These are phyloP conservation scores for Mnemiopsis leidyi DNA, from an alignment of 37 sponge, comb jelly and placozoan species.

Conservation along the genomic window DNA sequence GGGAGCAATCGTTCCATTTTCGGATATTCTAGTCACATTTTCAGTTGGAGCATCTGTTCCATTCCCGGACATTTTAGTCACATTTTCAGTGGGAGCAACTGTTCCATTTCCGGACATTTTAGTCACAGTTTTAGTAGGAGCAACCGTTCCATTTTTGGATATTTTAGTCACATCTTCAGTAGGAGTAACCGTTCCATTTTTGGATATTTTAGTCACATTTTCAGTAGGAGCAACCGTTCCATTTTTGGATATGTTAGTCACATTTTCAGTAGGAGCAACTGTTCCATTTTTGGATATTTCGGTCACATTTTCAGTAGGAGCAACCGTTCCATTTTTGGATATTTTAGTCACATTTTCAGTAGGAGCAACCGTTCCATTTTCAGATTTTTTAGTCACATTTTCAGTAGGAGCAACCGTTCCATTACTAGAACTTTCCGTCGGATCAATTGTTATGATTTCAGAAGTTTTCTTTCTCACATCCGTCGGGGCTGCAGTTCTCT, in stretches of 20 bases:
- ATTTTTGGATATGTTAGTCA: neutral
- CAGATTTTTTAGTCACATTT: too few relatives aligned
- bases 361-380: too few relatives aligned
- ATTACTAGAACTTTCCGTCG: too few relatives aligned
- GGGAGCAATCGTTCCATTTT: neutral
- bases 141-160: neutral
- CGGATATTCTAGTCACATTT: neutral
- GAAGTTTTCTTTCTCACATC: too few relatives aligned
- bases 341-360: neutral
- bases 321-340: neutral
- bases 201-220: neutral
- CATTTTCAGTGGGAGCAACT: neutral
- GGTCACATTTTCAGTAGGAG: neutral
- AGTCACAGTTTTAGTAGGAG: neutral
- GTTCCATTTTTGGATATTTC: neutral
- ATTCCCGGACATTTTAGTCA: neutral
- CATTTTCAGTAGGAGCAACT: neutral
- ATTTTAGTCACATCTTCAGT: neutral
- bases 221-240: neutral
- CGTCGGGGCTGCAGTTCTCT: too few relatives aligned
- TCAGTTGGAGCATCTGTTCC: neutral
- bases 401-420: too few relatives aligned
- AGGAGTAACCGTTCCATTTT: neutral
- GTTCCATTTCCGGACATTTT: neutral
- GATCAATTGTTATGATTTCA: too few relatives aligned